These are phyloP conservation scores for Pseudococcus viburni DNA, from an alignment of 2,888 invertebrate genomes.

Conservation along the genomic window DNA sequence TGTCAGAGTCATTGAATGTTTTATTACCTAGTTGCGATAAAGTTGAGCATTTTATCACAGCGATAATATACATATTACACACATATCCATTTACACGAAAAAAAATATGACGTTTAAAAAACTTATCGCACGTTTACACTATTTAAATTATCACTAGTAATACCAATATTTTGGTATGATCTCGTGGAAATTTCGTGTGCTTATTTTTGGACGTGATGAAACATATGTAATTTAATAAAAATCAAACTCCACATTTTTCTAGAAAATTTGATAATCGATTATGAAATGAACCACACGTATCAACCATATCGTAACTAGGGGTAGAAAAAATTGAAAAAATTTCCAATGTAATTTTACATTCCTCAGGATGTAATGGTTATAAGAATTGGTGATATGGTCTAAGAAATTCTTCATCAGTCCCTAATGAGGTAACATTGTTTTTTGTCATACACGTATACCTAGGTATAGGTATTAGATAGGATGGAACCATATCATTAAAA, in stretches of 20 bases:
- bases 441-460: neutral
- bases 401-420: neutral
- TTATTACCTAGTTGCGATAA: neutral
- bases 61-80: slow-evolving; percentile 1
- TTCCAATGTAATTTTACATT: neutral
- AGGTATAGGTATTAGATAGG: too few species aligned
- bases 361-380: neutral
- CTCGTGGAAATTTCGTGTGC: neutral
- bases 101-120: slow-evolving; percentile 1
- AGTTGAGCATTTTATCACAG: neutral
- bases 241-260: neutral
- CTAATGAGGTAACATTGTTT: neutral
- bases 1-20: slow-evolving; percentile 1
- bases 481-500: neutral
- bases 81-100: neutral
- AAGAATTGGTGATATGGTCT: neutral
- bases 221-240: neutral
- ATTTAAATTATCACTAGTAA: neutral
- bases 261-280: neutral
- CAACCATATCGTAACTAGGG: neutral
- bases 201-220: slow-evolving; percentile 9
- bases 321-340: neutral
- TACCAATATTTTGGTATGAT: neutral
- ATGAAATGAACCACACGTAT: neutral
- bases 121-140: neutral